Evolutionary conservation across 2,888 invertebrate genomes (phyloP).

Genomic region (Beris morrisii): DNA sequence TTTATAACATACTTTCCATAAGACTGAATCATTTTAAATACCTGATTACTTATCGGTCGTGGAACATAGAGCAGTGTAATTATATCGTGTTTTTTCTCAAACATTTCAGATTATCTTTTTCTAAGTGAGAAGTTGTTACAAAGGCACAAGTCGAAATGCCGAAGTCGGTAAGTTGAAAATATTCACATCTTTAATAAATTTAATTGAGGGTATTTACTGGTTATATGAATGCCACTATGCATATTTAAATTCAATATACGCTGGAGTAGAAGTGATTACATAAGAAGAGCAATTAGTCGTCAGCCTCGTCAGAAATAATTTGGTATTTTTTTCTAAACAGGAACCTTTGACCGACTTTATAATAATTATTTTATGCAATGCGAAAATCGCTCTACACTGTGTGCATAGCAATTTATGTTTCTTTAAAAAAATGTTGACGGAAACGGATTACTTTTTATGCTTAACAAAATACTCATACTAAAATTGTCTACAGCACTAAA

Average conservation of each 20-base stretch:
- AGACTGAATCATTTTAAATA: constrained; percentile 10
- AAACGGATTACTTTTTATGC: too few species aligned
- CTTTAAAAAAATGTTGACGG: too few species aligned
- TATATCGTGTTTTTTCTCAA: constrained; percentile 15
- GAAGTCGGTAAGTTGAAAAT: constrained; percentile 63
- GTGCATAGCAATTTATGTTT: too few species aligned
- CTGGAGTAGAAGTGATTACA: not conserved
- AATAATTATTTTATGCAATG: too few species aligned
- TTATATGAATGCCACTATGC: not conserved
- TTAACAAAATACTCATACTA: too few species aligned
- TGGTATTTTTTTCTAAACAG: too few species aligned
- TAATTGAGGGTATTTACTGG: constrained; percentile 4
- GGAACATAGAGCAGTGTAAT: constrained; percentile 24
- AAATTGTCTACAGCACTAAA: too few species aligned
- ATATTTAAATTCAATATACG: not conserved
- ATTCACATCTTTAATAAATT: constrained; percentile 40
- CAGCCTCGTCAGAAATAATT: too few species aligned
- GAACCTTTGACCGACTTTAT: too few species aligned
- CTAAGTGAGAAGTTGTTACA: constrained; percentile 41
- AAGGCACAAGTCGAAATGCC: constrained; percentile 57
- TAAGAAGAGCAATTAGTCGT: too few species aligned
- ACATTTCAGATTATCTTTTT: constrained; percentile 28
- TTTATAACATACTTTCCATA: constrained; percentile 3
- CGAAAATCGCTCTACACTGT: too few species aligned
- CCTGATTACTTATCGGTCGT: constrained; percentile 13